phyloP scores from a whole-genome alignment of 2,113 vertebrate species.

The Hymenochirus boettgeri region DNA sequence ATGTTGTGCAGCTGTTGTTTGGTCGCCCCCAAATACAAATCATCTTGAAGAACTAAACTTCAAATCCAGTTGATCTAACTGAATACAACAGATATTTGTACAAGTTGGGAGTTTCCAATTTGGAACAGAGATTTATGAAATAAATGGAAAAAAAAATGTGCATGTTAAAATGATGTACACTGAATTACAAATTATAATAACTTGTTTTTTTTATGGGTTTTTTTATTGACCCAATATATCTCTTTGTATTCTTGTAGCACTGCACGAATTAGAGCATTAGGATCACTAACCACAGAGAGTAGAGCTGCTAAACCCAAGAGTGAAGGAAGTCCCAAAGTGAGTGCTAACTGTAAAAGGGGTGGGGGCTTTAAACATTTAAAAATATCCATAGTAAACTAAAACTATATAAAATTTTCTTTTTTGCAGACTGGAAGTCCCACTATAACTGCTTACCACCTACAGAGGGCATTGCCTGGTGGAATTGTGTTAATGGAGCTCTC shows the following conservation, averaged over 20 bases:
- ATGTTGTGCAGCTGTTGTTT: no score
- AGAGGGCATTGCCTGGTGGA: constrained; percentile 91
- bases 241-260: constrained; percentile 46
- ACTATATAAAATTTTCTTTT: constrained; percentile 22
- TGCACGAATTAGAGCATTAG: constrained; percentile 79
- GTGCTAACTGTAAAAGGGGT: not conserved
- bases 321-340: constrained; percentile 95
- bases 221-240: no score
- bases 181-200: no score
- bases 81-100: no score
- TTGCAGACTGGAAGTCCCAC: constrained; percentile 66
- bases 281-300: constrained; percentile 79
- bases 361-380: not conserved
- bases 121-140: no score
- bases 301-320: constrained; percentile 84
- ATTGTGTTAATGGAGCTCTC: constrained; percentile 94
- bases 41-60: no score
- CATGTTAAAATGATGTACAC: no score
- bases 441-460: constrained; percentile 81
- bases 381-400: not conserved
- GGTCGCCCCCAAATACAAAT: no score
- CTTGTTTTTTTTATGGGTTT: no score
- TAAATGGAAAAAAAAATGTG: no score
- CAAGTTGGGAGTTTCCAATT: no score
- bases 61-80: no score